Evolutionary conservation across 2,113 vertebrate species (phyloP), one percentile per base, ranked within the genome.

Genomic region (Eonycteris spelaea): DNA sequence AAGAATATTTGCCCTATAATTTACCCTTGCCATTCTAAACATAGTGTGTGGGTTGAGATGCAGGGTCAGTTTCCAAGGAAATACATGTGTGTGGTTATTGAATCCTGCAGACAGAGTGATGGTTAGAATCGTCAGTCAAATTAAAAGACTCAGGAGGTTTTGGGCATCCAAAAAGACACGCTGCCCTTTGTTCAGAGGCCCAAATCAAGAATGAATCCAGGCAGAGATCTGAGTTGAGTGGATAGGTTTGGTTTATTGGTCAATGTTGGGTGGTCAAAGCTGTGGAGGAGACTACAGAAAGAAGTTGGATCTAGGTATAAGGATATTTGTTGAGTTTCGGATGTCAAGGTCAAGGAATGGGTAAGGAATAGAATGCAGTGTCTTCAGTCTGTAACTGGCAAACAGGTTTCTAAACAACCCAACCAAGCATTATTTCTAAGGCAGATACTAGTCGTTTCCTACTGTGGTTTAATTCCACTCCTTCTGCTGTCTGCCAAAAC

Each of bases 381-480:
- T 51, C 78, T 94, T 97, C 40, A 51, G 59, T 82, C 40, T 78
- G 26, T 28, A 93, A 83, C 30, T 79, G 68, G 48, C 26, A 93
- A 48, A 48, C 19, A 88, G 53, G 63, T 71, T 86, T 92, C 61
- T 77, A 70, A 94, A 70, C 83, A 88, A 85, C 3, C 15, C 26
- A 84, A 84, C 21, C 22, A 57, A 84, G 8, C 38, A 90, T 70
- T 70, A 79, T 59, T 95, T 35, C 38, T 40, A 93, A 75, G 73
- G 38, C 40, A 93, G 30, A 10, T 73, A 45, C 26, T 86, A 75
- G 28, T 74, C 89, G 67, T 91, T 90, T 53, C 65, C 28, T 90
- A 43, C 26, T 86, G 33, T 89, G 55, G 48, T 86, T 96, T 85
- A 78, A 88, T 51, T 89, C 70, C 14, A 48, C 45, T 78, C 24